Percentiles rank a stretch among this genome's conserved stretches.
Evolutionary conservation across 64 coral and sea anemone genomes (phyloP).

Genomic region (Acropora tenuis): DNA sequence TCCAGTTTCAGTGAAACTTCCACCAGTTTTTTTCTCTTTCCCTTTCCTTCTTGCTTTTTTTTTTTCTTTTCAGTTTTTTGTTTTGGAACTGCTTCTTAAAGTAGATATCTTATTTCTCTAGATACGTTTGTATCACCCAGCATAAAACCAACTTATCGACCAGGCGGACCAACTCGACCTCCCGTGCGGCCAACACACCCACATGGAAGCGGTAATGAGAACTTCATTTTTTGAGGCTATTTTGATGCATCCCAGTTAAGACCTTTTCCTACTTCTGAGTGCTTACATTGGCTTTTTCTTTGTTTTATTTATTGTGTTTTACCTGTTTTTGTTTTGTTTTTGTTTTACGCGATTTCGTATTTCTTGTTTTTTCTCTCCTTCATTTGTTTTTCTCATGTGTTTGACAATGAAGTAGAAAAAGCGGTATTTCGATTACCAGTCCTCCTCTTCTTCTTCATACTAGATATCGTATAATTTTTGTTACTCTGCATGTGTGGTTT

Average conservation of each 20-base stretch:
- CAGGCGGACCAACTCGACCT: background rate
- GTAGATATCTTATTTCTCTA: background rate
- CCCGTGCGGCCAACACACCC: background rate
- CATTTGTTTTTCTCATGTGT: too few species aligned
- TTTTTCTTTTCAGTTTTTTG: background rate
- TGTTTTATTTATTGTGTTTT: too few species aligned
- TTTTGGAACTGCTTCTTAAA: background rate
- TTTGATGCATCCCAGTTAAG: too few species aligned
- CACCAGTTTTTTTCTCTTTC: background rate
- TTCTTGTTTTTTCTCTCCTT: too few species aligned
- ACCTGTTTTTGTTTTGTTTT: too few species aligned
- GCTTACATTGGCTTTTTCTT: too few species aligned
- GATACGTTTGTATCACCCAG: constrained; percentile 7
- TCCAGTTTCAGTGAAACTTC: background rate
- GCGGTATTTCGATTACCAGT: too few species aligned
- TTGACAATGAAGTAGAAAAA: background rate
- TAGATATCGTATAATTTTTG: too few species aligned
- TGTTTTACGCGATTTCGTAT: too few species aligned
- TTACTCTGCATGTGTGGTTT: too few species aligned
- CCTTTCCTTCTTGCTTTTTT: background rate
- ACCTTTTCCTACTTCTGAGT: too few species aligned
- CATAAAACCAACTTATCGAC: background rate
- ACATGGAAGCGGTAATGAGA: background rate
- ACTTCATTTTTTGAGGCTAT: background rate
- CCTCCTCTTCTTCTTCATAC: too few species aligned